Evolutionary conservation across 2,888 invertebrate genomes (phyloP).

Genomic region (Agapostemon virescens): DNA sequence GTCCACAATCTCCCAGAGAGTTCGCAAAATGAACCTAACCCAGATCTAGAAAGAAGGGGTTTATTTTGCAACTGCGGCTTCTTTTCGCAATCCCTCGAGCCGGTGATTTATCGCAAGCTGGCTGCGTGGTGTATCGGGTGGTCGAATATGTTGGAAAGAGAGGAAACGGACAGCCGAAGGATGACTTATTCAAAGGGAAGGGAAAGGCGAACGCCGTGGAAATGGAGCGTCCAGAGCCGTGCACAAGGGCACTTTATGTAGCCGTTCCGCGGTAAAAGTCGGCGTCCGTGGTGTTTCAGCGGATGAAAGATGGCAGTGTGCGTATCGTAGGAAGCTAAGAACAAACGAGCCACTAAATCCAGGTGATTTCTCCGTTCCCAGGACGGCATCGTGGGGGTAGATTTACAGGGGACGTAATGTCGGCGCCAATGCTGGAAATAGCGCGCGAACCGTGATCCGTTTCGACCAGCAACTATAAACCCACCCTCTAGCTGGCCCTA

Average conservation of each 20-base stretch:
- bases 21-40: background rate
- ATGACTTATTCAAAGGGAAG: slow-evolving; percentile 43
- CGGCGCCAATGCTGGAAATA: slow-evolving; percentile 54
- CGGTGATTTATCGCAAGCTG: background rate
- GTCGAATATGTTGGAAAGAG: slow-evolving; percentile 24
- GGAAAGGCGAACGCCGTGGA: slow-evolving; percentile 57
- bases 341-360: slow-evolving; percentile 66
- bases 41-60: background rate
- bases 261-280: slow-evolving; percentile 50
- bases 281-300: slow-evolving; percentile 39
- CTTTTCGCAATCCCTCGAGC: background rate
- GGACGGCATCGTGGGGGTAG: slow-evolving; percentile 42
- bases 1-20: background rate
- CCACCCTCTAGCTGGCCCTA: background rate
- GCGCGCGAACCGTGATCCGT: slow-evolving; percentile 26
- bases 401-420: slow-evolving; percentile 50
- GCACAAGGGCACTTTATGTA: slow-evolving; percentile 61
- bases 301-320: slow-evolving; percentile 63
- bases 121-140: background rate
- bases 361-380: slow-evolving; percentile 60
- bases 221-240: slow-evolving; percentile 59
- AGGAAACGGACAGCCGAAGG: slow-evolving; percentile 10
- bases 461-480: slow-evolving; percentile 38
- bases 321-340: slow-evolving; percentile 47
- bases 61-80: background rate